Evolutionary conservation across 2,797 vertebrate species (phyloP).

Genomic region (Gymnothorax reevesii): DNA sequence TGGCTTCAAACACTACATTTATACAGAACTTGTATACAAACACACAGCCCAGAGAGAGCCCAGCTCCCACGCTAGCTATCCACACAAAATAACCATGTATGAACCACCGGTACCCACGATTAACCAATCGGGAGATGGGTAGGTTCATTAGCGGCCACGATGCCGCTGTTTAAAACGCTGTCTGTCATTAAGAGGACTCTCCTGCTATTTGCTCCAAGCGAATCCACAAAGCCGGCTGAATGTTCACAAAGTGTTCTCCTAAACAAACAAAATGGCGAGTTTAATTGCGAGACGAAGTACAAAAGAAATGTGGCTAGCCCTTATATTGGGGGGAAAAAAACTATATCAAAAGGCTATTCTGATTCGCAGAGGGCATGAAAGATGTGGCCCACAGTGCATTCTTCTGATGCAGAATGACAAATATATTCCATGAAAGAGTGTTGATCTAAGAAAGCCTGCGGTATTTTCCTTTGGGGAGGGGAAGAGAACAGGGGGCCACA

Average conservation of each 20-base stretch:
- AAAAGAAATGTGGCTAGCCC: constrained; percentile 6
- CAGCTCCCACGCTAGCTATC: background rate
- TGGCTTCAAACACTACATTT: constrained; percentile 9
- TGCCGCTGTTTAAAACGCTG: constrained; percentile 22
- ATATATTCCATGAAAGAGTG: constrained; percentile 43
- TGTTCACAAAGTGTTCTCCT: constrained; percentile 38
- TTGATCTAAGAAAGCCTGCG: constrained; percentile 42
- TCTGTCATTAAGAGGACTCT: constrained; percentile 43
- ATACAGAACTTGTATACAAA: constrained; percentile 6
- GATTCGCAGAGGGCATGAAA: constrained; percentile 11
- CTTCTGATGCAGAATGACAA: constrained; percentile 52
- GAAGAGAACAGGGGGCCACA: background rate
- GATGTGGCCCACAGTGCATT: constrained; percentile 39
- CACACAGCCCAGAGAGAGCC: no score
- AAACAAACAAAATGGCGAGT: constrained; percentile 41
- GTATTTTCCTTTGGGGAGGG: constrained; percentile 32
- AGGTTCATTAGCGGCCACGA: constrained; percentile 8
- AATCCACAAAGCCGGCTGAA: constrained; percentile 41
- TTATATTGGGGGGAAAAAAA: background rate
- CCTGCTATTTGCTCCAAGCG: constrained; percentile 38
- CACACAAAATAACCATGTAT: constrained; percentile 12
- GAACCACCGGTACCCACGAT: background rate
- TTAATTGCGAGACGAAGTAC: constrained; percentile 21
- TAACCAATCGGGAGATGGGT: constrained; percentile 12
- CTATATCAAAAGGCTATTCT: constrained; percentile 14